Percentiles rank a stretch among this genome's conserved stretches.
Evolutionary conservation across 2,888 invertebrate species (phyloP).

Genomic region (Portevinia maculata): DNA sequence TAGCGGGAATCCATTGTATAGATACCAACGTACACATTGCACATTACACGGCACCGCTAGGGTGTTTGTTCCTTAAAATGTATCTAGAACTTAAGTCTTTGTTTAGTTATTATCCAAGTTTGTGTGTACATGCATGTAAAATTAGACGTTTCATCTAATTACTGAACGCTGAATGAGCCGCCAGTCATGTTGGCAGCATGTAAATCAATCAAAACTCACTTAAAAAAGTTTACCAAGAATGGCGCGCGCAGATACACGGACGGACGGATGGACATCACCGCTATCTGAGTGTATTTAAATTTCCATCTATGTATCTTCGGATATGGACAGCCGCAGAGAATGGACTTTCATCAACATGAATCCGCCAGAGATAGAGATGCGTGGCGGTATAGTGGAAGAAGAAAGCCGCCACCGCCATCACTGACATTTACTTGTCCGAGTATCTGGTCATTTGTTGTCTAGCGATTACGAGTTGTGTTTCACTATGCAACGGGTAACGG

Average conservation of each 20-base stretch:
- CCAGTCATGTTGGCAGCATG: background rate
- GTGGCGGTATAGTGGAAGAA: background rate
- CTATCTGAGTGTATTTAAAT: constrained; percentile 43
- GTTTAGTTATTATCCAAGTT: constrained; percentile 10
- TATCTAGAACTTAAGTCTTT: constrained; percentile 15
- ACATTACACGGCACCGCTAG: constrained; percentile 30
- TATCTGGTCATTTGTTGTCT: constrained; percentile 41
- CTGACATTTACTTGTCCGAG: background rate
- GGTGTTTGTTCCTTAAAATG: constrained; percentile 28
- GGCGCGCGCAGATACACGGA: background rate
- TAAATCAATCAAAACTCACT: constrained; percentile 37
- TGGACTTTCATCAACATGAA: constrained; percentile 57
- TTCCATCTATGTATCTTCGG: constrained; percentile 36
- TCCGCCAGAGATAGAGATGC: constrained; percentile 23
- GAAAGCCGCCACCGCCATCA: constrained; percentile 27
- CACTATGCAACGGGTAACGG: background rate
- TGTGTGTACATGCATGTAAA: background rate
- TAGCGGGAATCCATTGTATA: constrained; percentile 6
- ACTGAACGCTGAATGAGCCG: background rate
- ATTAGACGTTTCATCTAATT: constrained; percentile 22
- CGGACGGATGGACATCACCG: constrained; percentile 1
- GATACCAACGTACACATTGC: background rate
- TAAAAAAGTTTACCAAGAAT: constrained; percentile 6
- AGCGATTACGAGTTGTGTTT: constrained; percentile 18
- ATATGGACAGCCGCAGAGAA: constrained; percentile 30